phyloP scores from a whole-genome alignment of 2,113 vertebrate species.

The Menura novaehollandiae region DNA sequence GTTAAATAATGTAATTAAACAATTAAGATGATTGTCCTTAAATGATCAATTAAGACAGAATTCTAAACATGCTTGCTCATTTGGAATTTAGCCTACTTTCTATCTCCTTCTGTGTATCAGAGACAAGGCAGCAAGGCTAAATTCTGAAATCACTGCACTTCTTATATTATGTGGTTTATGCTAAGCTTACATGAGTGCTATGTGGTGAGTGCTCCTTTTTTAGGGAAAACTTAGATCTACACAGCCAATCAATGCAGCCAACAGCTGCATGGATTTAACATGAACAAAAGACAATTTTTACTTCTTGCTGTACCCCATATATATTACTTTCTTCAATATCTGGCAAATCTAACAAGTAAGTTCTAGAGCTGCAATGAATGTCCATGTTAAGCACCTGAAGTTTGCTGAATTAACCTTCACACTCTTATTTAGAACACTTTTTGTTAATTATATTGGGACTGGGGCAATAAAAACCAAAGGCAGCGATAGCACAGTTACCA shows the following conservation, averaged over 20 bases:
- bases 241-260: not conserved
- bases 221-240: not conserved
- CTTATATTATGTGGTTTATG: not conserved
- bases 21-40: slow-evolving; percentile 56
- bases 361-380: not conserved
- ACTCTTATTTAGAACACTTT: not conserved
- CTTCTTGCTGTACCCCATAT: not conserved
- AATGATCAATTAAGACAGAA: slow-evolving; percentile 63
- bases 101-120: slow-evolving; percentile 1
- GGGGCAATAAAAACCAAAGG: not conserved
- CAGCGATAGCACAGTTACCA: not conserved
- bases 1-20: slow-evolving; percentile 65
- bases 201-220: not conserved
- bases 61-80: slow-evolving; percentile 50
- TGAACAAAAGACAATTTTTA: not conserved
- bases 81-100: slow-evolving; percentile 46
- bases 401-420: not conserved
- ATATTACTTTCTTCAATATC: not conserved
- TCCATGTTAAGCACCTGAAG: not conserved
- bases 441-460: not conserved
- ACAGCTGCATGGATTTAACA: not conserved
- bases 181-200: not conserved
- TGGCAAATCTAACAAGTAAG: not conserved
- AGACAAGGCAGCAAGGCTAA: slow-evolving; percentile 10
- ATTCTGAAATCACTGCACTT: not conserved